Conservation (phyloP, 2,797 vertebrate genomes). For the Sternarchorhynchus goeldii region DNA sequence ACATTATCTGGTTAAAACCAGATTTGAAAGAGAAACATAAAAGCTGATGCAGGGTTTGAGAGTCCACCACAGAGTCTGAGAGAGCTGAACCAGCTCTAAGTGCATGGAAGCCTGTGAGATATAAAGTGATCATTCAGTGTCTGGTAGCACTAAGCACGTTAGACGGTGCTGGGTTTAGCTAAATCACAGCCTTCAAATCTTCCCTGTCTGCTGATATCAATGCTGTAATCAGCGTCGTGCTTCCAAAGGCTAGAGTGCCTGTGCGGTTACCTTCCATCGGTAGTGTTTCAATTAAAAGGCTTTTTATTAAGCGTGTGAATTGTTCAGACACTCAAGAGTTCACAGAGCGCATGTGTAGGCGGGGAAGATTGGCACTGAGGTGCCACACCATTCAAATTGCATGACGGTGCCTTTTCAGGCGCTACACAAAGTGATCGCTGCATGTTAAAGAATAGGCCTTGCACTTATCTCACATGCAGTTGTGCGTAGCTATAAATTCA, state of each 20-base stretch:
- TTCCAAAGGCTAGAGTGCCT: neutral
- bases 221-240: neutral
- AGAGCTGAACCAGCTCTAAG: no score
- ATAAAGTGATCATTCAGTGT: no score
- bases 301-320: neutral
- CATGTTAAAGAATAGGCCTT: neutral
- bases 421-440: neutral
- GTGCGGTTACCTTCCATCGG: constrained; percentile 1
- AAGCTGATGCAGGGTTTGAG: no score
- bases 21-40: no score
- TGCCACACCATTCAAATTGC: neutral
- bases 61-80: no score
- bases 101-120: no score
- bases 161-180: neutral
- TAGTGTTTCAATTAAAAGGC: neutral
- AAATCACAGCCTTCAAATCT: neutral
- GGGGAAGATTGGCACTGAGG: neutral
- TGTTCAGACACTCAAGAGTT: neutral
- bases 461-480: neutral
- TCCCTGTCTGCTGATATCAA: neutral
- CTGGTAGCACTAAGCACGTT: no score
- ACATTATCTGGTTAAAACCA: no score
- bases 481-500: neutral
- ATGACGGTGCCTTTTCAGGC: neutral
- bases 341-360: neutral